Evolutionary conservation across 2,888 invertebrate genomes (phyloP).

Genomic region (Eristalis intricaria): DNA sequence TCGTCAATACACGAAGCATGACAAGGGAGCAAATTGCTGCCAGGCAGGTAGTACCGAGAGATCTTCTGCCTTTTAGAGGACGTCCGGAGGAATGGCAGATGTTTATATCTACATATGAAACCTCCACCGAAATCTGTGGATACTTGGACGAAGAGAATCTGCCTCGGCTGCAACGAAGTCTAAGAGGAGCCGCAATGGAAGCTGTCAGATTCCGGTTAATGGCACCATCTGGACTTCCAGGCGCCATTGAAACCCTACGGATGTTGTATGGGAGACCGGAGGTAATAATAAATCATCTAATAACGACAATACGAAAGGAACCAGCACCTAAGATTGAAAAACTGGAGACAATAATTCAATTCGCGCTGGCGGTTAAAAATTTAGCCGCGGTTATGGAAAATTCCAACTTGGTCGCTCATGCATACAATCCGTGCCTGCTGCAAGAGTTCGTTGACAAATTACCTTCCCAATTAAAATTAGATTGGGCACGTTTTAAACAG

Average conservation of each 20-base stretch:
- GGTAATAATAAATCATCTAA: background rate
- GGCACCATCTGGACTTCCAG: slow-evolving; percentile 2
- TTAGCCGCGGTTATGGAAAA: too few relatives aligned
- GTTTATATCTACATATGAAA: background rate
- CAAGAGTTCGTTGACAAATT: too few relatives aligned
- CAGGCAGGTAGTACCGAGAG: background rate
- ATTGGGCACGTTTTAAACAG: background rate
- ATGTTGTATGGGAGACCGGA: slow-evolving; percentile 20
- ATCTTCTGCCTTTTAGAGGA: background rate
- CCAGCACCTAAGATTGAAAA: background rate
- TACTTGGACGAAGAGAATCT: slow-evolving; percentile 59
- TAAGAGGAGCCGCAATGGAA: slow-evolving; percentile 31
- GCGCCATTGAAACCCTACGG: background rate
- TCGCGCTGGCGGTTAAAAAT: background rate
- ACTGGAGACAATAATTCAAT: background rate
- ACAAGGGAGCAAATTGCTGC: background rate
- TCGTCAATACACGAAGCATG: too few relatives aligned
- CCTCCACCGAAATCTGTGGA: slow-evolving; percentile 50
- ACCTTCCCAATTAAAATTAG: too few relatives aligned
- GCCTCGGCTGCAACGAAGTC: slow-evolving; percentile 43
- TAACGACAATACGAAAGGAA: background rate
- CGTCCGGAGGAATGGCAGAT: background rate
- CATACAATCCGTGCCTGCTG: too few relatives aligned
- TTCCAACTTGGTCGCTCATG: too few relatives aligned
- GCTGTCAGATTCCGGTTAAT: background rate